Base-by-base conservation (phyloP, 2,888 invertebrate genomes). In the Plagodis pulveraria region DNA sequence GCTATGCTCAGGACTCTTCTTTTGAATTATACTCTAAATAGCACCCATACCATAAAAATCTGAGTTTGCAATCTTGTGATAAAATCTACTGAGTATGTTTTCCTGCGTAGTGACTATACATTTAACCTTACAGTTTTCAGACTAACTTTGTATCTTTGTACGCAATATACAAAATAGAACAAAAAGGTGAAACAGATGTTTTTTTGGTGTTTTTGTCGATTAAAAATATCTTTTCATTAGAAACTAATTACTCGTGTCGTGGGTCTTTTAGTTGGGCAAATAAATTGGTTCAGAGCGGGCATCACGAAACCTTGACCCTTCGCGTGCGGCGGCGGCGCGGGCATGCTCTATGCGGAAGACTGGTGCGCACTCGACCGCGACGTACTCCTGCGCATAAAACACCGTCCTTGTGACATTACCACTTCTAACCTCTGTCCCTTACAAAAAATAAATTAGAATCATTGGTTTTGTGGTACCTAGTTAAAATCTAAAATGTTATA, bases 321-420 rank as follows among this genome's bases (percentile, higher is more conserved):
- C 59, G 76, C 72, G 77, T 73, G 74, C 71, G 69, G 22, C 22
- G 22, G 22, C 22, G 22, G 22, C 22, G 71, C 71, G 64, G 65
- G 62, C 55, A 76, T 76, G 77, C 77, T 76, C 81, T 80, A 89
- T 75, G 86, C 91, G 91, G 91, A 92, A 92, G 91, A 78, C 77
- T 79, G 71, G 81, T 73, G 88, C 59, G 73, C 87, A 74, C 69
- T 78, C 87, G 78, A 84, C 81, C 87, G 85, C 71, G 81, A 83
- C 87, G 78, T 65, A 80, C 81, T 85, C 89, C 88, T 88, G 89
- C 89, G 89, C 88, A 89, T 90, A 91, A 89, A 90, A 86, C 80
- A 86, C 83, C 87, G 91, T 90, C 91, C 91, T 92, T 91, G 90
- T 71, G 72, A 73, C 72, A 70, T 68, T 69, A 78, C 76, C 78